Evolutionary conservation across 2,113 vertebrate species (phyloP).

Genomic region (Mesocricetus auratus): DNA sequence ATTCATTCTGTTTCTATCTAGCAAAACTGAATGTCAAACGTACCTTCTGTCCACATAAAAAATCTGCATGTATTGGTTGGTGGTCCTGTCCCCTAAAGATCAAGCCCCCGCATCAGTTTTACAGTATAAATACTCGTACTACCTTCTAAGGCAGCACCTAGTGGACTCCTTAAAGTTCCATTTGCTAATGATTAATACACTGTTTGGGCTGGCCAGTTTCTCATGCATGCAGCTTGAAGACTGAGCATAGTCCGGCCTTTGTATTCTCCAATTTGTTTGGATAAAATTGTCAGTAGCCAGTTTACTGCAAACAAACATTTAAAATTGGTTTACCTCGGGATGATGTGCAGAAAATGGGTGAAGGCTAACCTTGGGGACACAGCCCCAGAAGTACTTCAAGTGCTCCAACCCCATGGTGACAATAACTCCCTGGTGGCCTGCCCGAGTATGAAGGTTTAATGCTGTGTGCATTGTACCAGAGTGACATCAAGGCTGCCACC

Average conservation of each 20-base stretch:
- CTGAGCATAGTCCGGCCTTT: constrained; percentile 95
- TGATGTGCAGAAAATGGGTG: constrained; percentile 90
- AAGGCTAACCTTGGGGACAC: constrained; percentile 87
- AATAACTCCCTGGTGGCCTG: constrained; percentile 85
- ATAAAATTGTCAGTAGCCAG: constrained; percentile 91
- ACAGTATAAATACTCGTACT: constrained; percentile 91
- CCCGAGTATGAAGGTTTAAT: constrained; percentile 87
- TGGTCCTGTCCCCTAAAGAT: constrained; percentile 96
- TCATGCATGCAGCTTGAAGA: constrained; percentile 99
- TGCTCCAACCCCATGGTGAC: constrained; percentile 84
- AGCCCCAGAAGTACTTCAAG: constrained; percentile 90
- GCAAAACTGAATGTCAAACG: constrained; percentile 99
- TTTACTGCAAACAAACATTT: constrained; percentile 86
- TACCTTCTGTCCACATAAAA: constrained; percentile 90
- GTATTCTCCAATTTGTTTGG: constrained; percentile 90
- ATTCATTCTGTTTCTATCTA: constrained; percentile 99
- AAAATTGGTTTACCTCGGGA: constrained; percentile 91
- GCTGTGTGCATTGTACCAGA: constrained; percentile 91
- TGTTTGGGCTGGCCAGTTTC: constrained; percentile 98
- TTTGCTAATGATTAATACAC: constrained; percentile 93
- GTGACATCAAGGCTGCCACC: constrained; percentile 89
- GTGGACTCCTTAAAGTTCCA: constrained; percentile 92
- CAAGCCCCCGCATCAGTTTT: constrained; percentile 95
- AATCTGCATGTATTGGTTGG: constrained; percentile 99
- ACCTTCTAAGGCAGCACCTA: constrained; percentile 94